A percentile compares a stretch with the other conserved stretches of the same genome.
These are phyloP conservation scores for Chymomyza caudatula DNA, from an alignment of 2,888 invertebrate species.

Conservation along the genomic window DNA sequence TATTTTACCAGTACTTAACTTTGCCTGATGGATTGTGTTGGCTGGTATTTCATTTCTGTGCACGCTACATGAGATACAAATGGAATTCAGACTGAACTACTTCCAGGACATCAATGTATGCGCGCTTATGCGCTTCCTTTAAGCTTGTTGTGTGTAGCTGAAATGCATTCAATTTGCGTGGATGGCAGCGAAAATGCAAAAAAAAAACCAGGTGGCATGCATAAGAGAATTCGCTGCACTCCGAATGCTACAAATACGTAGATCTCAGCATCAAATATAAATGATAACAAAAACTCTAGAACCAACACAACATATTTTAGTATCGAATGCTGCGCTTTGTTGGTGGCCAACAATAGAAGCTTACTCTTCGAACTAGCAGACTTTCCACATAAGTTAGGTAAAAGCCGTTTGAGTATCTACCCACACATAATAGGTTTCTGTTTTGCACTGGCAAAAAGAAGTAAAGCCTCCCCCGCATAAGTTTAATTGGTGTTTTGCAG, in stretches of 20 bases:
- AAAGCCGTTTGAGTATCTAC: neutral
- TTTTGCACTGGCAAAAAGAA: neutral
- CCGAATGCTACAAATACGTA: neutral
- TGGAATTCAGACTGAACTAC: neutral
- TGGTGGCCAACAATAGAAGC: too few relatives aligned
- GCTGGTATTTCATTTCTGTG: neutral
- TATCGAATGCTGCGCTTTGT: too few relatives aligned
- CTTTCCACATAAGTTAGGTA: neutral
- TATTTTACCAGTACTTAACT: neutral
- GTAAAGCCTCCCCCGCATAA: neutral
- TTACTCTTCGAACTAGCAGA: too few relatives aligned
- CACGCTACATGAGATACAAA: neutral
- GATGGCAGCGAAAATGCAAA: neutral
- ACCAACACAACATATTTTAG: neutral
- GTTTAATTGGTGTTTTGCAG: neutral
- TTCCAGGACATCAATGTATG: neutral
- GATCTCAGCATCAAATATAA: neutral
- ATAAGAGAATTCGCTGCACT: neutral
- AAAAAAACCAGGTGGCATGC: neutral
- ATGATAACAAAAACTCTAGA: neutral
- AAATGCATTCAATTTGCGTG: neutral
- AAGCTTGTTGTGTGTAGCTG: neutral
- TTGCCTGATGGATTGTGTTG: neutral
- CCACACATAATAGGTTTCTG: neutral
- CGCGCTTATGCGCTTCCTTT: neutral